Percentiles rank a stretch among this genome's conserved stretches.
These are phyloP conservation scores for Pachycephus smyrnensis DNA, from an alignment of 2,888 invertebrate genomes.

Conservation along the genomic window DNA sequence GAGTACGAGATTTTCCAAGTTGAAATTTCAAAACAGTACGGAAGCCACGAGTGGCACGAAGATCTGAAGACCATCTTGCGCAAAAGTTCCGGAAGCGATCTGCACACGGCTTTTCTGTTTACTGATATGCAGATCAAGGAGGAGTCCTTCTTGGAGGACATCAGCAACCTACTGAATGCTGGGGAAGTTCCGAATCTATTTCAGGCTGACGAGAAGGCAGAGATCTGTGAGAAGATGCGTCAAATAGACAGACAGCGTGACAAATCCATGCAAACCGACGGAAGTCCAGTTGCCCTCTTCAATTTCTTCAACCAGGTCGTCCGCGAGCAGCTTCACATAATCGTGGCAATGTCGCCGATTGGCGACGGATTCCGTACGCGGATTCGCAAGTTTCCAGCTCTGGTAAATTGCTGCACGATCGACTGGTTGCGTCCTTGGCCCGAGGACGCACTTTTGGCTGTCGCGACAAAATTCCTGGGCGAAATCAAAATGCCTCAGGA, in stretches of 20 bases:
- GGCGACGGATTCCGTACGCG: conserved; percentile 86
- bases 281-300: conserved; percentile 89
- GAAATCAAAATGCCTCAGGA: conserved; percentile 81
- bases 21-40: conserved; percentile 90
- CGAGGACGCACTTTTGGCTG: conserved; percentile 89
- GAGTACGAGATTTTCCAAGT: conserved; percentile 94
- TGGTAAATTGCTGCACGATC: conserved; percentile 95
- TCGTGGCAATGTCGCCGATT: conserved; percentile 92
- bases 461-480: conserved; percentile 81
- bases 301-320: conserved; percentile 91
- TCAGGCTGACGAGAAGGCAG: conserved; percentile 85
- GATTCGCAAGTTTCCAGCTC: conserved; percentile 90
- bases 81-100: conserved; percentile 85
- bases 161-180: conserved; percentile 91
- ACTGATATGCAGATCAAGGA: conserved; percentile 95
- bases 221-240: conserved; percentile 94
- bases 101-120: conserved; percentile 90
- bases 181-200: conserved; percentile 95
- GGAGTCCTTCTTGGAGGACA: conserved; percentile 92
- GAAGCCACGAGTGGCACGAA: conserved; percentile 89
- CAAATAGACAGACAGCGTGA: conserved; percentile 90
- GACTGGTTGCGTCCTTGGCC: conserved; percentile 98
- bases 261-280: conserved; percentile 90
- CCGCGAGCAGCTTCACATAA: conserved; percentile 90
- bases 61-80: conserved; percentile 85